phyloP scores from a whole-genome alignment of 2,888 invertebrate genomes.

The Acronicta alni region DNA sequence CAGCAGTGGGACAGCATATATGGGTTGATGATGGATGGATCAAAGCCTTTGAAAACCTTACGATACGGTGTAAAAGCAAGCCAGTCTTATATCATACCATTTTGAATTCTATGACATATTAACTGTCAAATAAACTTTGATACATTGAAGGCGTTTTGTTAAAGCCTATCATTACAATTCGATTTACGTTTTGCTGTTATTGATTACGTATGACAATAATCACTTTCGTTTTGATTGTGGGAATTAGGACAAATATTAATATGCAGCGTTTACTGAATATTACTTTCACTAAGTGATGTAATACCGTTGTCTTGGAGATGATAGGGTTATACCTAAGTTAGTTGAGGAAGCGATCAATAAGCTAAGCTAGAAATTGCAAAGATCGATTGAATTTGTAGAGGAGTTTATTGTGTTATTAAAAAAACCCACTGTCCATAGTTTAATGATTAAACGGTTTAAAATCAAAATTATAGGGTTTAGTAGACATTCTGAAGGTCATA shows the following conservation, averaged over 20 bases:
- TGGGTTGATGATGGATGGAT: too few species aligned
- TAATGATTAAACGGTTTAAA: background rate
- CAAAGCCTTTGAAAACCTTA: conserved; percentile 46
- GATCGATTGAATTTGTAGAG: background rate
- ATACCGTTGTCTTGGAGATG: conserved; percentile 21
- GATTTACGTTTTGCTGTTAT: conserved; percentile 76
- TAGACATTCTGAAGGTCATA: background rate
- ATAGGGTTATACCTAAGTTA: conserved; percentile 23
- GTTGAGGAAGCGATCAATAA: conserved; percentile 16
- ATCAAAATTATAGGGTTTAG: background rate
- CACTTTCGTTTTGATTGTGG: conserved; percentile 69
- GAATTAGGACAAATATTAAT: conserved; percentile 66
- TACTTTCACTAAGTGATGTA: conserved; percentile 58
- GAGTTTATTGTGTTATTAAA: background rate
- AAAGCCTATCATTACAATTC: conserved; percentile 79
- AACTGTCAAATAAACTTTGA: conserved; percentile 73
- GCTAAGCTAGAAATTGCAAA: background rate
- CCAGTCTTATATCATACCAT: conserved; percentile 68
- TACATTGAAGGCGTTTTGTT: conserved; percentile 76
- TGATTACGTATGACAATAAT: conserved; percentile 81
- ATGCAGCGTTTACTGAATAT: conserved; percentile 50
- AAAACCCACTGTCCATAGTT: background rate
- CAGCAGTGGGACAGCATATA: too few species aligned
- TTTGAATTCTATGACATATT: conserved; percentile 81
- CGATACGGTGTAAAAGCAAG: conserved; percentile 66